Evolutionary conservation across 2,113 vertebrate genomes (phyloP).

Genomic region (Trichechus manatus): DNA sequence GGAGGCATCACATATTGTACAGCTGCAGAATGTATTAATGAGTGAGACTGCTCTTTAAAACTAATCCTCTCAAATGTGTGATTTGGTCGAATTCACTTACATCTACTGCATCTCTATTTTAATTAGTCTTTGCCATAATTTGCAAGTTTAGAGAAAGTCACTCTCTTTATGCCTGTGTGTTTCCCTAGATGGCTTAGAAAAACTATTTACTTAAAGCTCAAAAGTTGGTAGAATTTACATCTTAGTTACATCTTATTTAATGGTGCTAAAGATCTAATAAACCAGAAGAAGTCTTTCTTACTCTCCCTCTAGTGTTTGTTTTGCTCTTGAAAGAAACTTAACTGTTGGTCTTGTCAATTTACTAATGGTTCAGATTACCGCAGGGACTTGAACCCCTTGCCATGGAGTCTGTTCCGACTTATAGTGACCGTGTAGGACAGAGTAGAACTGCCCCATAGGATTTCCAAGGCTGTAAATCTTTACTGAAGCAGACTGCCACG

Average conservation of each 20-base stretch:
- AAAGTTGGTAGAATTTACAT: slow-evolving; percentile 4
- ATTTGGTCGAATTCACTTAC: slow-evolving; percentile 53
- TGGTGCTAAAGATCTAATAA: slow-evolving; percentile 63
- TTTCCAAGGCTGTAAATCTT: not conserved
- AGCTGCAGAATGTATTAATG: slow-evolving; percentile 5
- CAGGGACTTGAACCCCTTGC: not conserved
- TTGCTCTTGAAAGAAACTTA: slow-evolving; percentile 58
- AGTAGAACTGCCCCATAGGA: not conserved
- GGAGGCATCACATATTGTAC: not conserved
- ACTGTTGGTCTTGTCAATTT: not conserved
- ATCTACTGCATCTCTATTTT: slow-evolving; percentile 1
- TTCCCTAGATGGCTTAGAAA: not conserved
- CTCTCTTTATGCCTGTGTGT: slow-evolving; percentile 50
- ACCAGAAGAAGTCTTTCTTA: not conserved
- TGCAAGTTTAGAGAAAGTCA: slow-evolving; percentile 72
- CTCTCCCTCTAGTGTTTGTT: not conserved
- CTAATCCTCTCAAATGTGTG: slow-evolving; percentile 44
- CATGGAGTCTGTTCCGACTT: not conserved
- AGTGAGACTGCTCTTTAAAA: slow-evolving; percentile 32
- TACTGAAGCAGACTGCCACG: not conserved
- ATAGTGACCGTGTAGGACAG: not conserved
- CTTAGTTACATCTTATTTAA: slow-evolving; percentile 54
- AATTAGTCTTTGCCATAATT: slow-evolving; percentile 72
- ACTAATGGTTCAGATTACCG: not conserved
- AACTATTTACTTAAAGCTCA: not conserved